phyloP scores from a whole-genome alignment of 2,797 vertebrate genomes.

The Labeo calbasu region DNA sequence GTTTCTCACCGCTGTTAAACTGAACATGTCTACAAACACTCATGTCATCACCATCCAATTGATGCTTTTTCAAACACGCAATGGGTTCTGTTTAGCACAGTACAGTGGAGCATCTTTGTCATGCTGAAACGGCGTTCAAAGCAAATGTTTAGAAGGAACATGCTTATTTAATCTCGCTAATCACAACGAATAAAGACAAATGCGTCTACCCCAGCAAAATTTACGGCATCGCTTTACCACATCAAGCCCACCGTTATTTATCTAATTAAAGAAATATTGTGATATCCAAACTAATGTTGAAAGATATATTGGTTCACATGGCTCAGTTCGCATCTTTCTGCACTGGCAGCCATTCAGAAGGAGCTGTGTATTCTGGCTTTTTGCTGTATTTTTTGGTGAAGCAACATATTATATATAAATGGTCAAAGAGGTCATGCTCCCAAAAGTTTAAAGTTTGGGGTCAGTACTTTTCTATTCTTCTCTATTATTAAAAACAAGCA shows the following conservation, averaged over 20 bases:
- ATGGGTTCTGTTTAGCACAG: not conserved
- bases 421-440: not conserved
- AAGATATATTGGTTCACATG: not conserved
- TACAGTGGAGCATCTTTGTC: not conserved
- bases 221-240: not conserved
- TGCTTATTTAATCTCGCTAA: slow-evolving; percentile 24
- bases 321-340: not conserved
- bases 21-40: slow-evolving; percentile 21
- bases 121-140: slow-evolving; percentile 11
- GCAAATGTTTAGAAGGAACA: slow-evolving; percentile 36
- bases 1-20: slow-evolving; percentile 20
- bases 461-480: too few relatives aligned
- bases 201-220: not conserved
- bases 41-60: slow-evolving; percentile 20
- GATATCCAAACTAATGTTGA: slow-evolving; percentile 16
- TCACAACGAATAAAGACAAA: slow-evolving; percentile 24
- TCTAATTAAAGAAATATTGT: slow-evolving; percentile 14
- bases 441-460: too few relatives aligned
- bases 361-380: too few relatives aligned
- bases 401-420: not conserved
- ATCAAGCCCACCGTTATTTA: slow-evolving; percentile 14
- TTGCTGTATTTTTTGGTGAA: not conserved
- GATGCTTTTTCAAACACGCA: slow-evolving; percentile 23
- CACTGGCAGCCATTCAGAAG: not conserved
- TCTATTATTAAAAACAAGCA: not conserved